Percentiles rank a stretch among this genome's conserved stretches.
Conservation (phyloP, 1,140 invertebrate genomes). For the Dendroctonus valens region DNA sequence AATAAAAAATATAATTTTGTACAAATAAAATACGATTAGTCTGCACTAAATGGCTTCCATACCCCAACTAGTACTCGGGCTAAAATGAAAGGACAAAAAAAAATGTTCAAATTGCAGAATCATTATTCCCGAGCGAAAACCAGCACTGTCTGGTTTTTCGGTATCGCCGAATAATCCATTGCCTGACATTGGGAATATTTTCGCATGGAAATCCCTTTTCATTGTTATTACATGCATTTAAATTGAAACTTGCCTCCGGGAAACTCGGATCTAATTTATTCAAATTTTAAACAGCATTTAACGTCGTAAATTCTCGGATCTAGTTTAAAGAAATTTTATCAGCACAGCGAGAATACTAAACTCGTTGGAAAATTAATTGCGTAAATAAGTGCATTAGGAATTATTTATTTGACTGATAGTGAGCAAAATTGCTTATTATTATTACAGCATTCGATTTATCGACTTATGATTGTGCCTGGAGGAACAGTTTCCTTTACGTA, state of each 20-base stretch:
- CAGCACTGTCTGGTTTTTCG: conserved; percentile 22
- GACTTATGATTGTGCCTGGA: too few species aligned
- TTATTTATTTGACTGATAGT: too few species aligned
- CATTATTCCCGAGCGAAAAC: conserved; percentile 21
- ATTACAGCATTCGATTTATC: too few species aligned
- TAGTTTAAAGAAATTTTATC: conserved; percentile 16
- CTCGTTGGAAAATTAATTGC: not conserved
- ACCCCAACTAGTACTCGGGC: not conserved
- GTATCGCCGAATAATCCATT: conserved; percentile 24
- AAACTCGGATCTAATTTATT: conserved; percentile 23
- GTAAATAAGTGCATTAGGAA: too few species aligned
- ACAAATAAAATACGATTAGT: conserved; percentile 20
- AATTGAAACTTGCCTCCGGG: conserved; percentile 20
- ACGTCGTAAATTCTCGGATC: conserved; percentile 12
- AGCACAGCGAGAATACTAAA: not conserved
- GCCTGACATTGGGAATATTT: conserved; percentile 27
- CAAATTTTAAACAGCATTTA: conserved; percentile 23
- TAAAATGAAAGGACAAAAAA: conserved; percentile 8
- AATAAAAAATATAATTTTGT: not conserved
- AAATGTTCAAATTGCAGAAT: conserved; percentile 8
- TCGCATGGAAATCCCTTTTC: conserved; percentile 22
- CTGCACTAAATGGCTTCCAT: conserved; percentile 8
- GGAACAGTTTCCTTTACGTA: too few species aligned
- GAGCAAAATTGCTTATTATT: too few species aligned
- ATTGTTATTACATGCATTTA: conserved; percentile 29